Evolutionary conservation across 2,113 vertebrate species (phyloP).

Genomic region (Dipodomys spectabilis): DNA sequence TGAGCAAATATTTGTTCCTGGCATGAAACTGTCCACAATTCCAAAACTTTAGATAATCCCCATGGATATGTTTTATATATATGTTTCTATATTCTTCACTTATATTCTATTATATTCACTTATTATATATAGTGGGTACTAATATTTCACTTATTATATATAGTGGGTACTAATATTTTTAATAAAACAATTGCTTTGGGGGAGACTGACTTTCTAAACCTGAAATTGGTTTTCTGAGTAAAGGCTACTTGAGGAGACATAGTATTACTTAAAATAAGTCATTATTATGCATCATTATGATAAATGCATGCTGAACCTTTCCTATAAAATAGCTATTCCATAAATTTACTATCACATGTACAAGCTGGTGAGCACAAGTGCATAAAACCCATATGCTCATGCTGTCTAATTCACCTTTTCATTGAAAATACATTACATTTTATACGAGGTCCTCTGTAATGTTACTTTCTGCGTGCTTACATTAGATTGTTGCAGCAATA

Average conservation of each 20-base stretch:
- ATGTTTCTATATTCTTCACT: too few relatives aligned
- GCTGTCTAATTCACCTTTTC: conserved; percentile 23
- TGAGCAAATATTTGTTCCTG: background rate
- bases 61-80: background rate
- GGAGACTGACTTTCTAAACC: background rate
- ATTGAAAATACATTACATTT: conserved; percentile 42
- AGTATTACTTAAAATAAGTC: background rate
- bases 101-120: too few relatives aligned
- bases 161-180: background rate
- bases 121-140: too few relatives aligned
- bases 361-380: background rate
- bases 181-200: background rate
- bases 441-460: background rate
- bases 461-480: conserved; percentile 8
- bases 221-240: background rate
- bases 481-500: conserved; percentile 48
- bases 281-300: too few relatives aligned
- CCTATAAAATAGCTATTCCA: background rate
- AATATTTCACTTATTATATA: too few relatives aligned
- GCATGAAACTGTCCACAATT: background rate
- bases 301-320: background rate
- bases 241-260: background rate
- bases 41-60: background rate
- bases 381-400: background rate
- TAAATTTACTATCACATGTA: background rate